A percentile compares a stretch with the other conserved stretches of the same genome.
Evolutionary conservation across 2,888 invertebrate species (phyloP).

Genomic region (Linnaemya tessellans): DNA sequence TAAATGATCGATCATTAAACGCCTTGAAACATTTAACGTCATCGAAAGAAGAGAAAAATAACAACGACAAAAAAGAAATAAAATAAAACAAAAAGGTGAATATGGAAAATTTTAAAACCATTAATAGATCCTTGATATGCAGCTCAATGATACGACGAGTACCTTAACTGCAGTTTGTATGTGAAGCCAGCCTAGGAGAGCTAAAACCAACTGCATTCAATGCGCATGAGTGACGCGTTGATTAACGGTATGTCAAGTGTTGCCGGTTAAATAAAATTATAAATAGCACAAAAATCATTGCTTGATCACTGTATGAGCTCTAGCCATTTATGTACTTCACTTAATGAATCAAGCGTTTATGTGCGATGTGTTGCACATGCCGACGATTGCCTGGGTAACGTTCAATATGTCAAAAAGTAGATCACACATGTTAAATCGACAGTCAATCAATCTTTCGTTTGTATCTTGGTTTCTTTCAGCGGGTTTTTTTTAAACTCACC

Average conservation of each 20-base stretch:
- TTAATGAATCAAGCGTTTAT: conserved; percentile 18
- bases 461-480: conserved; percentile 25
- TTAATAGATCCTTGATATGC: conserved; percentile 31
- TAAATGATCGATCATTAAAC: conserved; percentile 71
- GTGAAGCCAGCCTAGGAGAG: background rate
- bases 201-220: background rate
- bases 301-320: background rate
- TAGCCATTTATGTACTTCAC: background rate
- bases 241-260: conserved; percentile 67
- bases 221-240: conserved; percentile 62
- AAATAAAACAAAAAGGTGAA: background rate
- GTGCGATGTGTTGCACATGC: background rate
- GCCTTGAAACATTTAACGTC: conserved; percentile 66
- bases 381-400: background rate
- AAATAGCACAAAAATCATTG: conserved; percentile 17
- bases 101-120: conserved; percentile 36
- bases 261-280: conserved; percentile 41
- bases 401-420: conserved; percentile 64
- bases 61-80: background rate
- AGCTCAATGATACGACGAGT: conserved; percentile 4
- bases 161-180: background rate
- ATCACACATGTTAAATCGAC: conserved; percentile 66
- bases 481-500: background rate
- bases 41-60: conserved; percentile 13
- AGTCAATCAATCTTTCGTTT: conserved; percentile 67